Evolutionary conservation across 2,797 vertebrate species (phyloP), one percentile per base, ranked within the genome.

Genomic region (Gallinago solitaria): DNA sequence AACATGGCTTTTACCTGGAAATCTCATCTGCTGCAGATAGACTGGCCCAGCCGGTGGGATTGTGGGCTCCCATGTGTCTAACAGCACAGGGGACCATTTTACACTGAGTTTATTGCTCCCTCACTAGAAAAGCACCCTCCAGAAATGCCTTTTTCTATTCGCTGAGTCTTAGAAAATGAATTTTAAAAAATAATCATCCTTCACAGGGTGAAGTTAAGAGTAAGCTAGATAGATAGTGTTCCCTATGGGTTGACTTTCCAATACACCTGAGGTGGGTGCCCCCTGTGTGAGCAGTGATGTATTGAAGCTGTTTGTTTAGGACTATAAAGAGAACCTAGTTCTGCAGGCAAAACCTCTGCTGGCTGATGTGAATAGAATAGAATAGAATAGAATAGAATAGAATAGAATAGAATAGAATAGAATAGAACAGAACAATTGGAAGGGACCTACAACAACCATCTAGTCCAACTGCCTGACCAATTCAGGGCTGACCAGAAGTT

Each of bases 391-490:
- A 28, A 16, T 4, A 16, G 51, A 32, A 30, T 2, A 28, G 74
- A 39, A 51, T 2, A 50, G 73, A 50, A 39, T 4, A 50, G 65
- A 64, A 32, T 5, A 23, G 63, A 64, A 45, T 6, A 39, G 59
- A 61, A 48, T 3, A 43, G 43, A 43, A 27, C 9, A 50, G 48
- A 50, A 27, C 21, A 17, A 3, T 9, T 25, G 32, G 19, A 51
- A 70, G 37, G 19, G 45, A 35, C n/a, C 27, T 6, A 6, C 12
- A 43, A 19, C 1, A 1, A 33, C 7, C 19, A 32, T 1, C 9
- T 30, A 9, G 21, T 33, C 33, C 60, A 33, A 8, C 51, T 30
- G 24, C 51, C 24, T 65, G 60, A 74, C 7, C n/a, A 37, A 0
- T 37, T 37, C n/a, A 54, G 57, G 39, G 48, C 27, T 64, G 7